phyloP scores from a whole-genome alignment of 2,888 invertebrate species.

The Pardosa pseudoannulata region DNA sequence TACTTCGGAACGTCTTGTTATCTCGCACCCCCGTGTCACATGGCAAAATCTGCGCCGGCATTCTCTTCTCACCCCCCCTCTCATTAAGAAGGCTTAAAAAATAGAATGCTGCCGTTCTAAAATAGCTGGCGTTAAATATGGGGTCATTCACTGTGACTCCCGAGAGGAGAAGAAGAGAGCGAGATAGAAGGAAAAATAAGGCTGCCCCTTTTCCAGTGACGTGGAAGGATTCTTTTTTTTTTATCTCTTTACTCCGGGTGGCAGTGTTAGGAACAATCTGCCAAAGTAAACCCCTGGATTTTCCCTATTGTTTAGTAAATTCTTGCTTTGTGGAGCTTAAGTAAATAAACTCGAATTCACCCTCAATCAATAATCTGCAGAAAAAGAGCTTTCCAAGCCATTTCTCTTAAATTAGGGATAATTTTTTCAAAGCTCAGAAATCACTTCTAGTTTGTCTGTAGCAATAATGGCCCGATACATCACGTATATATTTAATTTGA shows the following conservation, averaged over 20 bases:
- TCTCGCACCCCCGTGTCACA: neutral
- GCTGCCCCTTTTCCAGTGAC: neutral
- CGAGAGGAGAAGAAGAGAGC: neutral
- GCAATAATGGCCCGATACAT: no score
- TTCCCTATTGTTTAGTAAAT: no score
- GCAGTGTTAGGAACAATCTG: neutral
- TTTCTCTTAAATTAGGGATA: no score
- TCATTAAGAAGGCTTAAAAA: slow-evolving; percentile 4
- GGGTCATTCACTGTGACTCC: slow-evolving; percentile 12
- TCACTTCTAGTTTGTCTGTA: no score
- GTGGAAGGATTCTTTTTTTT: neutral
- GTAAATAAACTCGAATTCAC: no score
- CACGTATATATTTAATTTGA: no score
- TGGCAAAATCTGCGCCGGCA: neutral
- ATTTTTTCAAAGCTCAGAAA: no score
- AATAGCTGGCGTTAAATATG: slow-evolving; percentile 15
- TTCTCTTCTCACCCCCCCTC: neutral
- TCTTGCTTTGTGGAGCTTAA: no score
- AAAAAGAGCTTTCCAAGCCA: no score
- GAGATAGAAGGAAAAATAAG: neutral
- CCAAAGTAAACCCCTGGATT: slow-evolving; percentile 5
- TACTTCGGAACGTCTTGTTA: neutral
- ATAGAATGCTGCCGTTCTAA: slow-evolving; percentile 4
- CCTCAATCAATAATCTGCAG: no score
- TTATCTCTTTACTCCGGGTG: neutral